Evolutionary conservation across 2,888 invertebrate species (phyloP).

Genomic region (Acrobasis repandana): DNA sequence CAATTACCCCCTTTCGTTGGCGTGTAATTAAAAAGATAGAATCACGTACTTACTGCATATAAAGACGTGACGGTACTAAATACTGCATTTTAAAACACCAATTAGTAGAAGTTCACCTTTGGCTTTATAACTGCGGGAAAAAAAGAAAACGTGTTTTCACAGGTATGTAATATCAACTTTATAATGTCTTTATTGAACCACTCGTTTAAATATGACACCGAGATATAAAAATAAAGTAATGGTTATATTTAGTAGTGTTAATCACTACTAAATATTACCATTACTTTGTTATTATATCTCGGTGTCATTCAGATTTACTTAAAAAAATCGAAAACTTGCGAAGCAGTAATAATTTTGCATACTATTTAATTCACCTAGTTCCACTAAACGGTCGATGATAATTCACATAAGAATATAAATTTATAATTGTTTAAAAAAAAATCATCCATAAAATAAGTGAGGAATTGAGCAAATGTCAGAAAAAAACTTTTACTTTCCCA

Average conservation of each 20-base stretch:
- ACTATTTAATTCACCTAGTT: too few relatives aligned
- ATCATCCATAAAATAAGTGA: not conserved
- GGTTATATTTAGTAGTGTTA: too few relatives aligned
- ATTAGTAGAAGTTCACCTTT: conserved; percentile 10
- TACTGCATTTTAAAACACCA: not conserved
- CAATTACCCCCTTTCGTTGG: conserved; percentile 13
- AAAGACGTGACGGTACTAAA: conserved; percentile 13
- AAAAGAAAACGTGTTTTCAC: not conserved
- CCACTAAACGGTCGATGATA: too few relatives aligned
- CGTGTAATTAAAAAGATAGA: conserved; percentile 20
- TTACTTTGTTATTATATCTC: too few relatives aligned
- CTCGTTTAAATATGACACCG: too few relatives aligned
- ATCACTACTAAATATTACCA: too few relatives aligned
- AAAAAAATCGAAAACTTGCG: too few relatives aligned
- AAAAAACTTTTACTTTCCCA: conserved; percentile 17
- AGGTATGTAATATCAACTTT: not conserved
- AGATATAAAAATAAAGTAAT: too few relatives aligned
- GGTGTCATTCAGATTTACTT: too few relatives aligned
- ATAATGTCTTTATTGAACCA: not conserved
- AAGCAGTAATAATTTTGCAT: too few relatives aligned
- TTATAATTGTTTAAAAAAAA: not conserved
- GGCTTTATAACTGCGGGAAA: conserved; percentile 3
- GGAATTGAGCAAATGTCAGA: not conserved
- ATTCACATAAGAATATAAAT: not conserved
- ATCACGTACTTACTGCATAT: conserved; percentile 8